Base-by-base conservation (phyloP, 2,888 invertebrate species). In the Stenchaetothrips biformis region DNA sequence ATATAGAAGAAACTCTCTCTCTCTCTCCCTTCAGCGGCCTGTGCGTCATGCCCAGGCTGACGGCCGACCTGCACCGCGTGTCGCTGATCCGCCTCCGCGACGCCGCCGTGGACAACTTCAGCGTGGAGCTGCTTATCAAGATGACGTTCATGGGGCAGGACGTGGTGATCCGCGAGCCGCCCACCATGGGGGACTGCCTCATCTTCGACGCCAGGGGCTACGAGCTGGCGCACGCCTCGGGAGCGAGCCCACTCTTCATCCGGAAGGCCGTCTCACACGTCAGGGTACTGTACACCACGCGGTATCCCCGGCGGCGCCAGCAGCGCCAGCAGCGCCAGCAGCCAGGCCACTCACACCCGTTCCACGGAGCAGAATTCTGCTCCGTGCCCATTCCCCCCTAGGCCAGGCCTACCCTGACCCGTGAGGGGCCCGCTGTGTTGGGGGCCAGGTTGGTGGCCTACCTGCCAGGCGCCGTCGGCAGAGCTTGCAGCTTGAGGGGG, bases 191-290 rank as follows among this genome's bases (percentile, higher is more conserved):
- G 11, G 67, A 74, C 67, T 7, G 21, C 21, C 6, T 74, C 21
- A 11, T 74, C 9, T 74, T 74, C 67, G 67, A 74, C 25, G 67
- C 67, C 25, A 21, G 25, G 25, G 67, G 67, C 21, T 74, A 74
- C 67, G 25, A 21, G 21, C 21, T 74, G 67, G 67, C 67, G 67
- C 67, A 74, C 25, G 67, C 67, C 25, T 21, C 25, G 6, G 67
- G 67, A 21, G 67, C 67, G 21, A 74, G 25, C 67, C 67, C 67
- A 1, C 8, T 25, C 67, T 25, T 74, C 21, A 74, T 74, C 67
- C 67, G 67, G 21, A 74, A 25, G 67, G 67, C 67, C 67, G 25
- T 74, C 9, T n/a, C 67, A 25, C 67, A 74, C 67, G 67, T 74
- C 21, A 74, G 25, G 67, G 67, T 74, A 74, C 21, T 37, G 37